Base-by-base conservation (phyloP, 2,888 invertebrate genomes). In the Pherbina coryleti region DNA sequence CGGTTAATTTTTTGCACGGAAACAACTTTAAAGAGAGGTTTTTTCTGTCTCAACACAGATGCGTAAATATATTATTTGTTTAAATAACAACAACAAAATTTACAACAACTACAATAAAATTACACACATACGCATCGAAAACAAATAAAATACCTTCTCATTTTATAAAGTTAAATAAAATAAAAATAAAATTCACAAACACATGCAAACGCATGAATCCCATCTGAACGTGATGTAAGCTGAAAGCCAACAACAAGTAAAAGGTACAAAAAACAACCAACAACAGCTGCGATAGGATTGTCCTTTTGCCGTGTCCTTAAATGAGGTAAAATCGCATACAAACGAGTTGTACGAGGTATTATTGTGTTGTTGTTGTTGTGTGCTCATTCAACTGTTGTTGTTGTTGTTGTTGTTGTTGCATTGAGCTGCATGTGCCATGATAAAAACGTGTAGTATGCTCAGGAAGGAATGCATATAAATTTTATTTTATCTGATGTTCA, bases 401-500 rank as follows among this genome's bases (percentile, higher is more conserved):
- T 79, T 82, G 75, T 28, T 79, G 75, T 60, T 69, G 53, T 75
- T 79, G 49, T 70, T 79, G 77, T 70, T 72, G 76, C 70, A 70
- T 44, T 67, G 19, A n/a, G 34, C 34, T 75, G 66, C 75, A 75
- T 75, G 66, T 66, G 37, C 53, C 34, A 25, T 55, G 75, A 75
- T 67, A 75, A 55, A 67, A 66, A 53, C n/a, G 19, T 17, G 28
- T 19, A 22, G 49, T 49, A 14, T 44, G 17, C 67, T 44, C 44
- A 44, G 60, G 60, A 60, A 60, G 60, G 60, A 19, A 83, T 85
- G 87, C 86, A 87, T 88, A 87, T 87, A 87, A 87, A 87, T 87
- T 87, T 84, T 79, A 82, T 84, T 82, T 86, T 87, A 87, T 88
- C 87, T 88, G 88, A 86, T 87, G 84, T 85, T 79, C 79, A 66